A percentile compares a stretch with the other conserved stretches of the same genome.
These are phyloP conservation scores for Sebastes reedi DNA, from an alignment of 2,797 vertebrate species.

Conservation along the genomic window DNA sequence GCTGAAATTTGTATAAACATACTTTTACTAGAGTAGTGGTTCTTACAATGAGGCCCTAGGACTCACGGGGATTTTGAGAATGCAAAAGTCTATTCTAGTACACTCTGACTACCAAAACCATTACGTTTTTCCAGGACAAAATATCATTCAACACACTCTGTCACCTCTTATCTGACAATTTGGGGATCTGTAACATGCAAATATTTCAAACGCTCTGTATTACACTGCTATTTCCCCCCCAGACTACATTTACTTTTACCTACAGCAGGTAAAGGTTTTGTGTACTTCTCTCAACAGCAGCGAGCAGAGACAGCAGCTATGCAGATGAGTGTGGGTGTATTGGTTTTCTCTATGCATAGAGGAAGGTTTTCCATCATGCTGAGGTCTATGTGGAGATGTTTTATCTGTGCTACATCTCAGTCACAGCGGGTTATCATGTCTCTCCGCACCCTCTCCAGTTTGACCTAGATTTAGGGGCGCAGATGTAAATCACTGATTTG, in stretches of 20 bases:
- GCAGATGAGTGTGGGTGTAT: conserved; percentile 54
- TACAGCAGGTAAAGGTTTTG: conserved; percentile 8
- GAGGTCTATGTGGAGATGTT: conserved; percentile 58
- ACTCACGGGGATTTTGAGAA: background rate
- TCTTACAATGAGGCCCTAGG: background rate
- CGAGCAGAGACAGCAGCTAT: conserved; percentile 18
- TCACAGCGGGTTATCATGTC: conserved; percentile 61
- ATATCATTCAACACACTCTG: background rate
- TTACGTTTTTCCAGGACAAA: background rate
- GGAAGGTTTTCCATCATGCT: conserved; percentile 46
- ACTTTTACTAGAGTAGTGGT: background rate
- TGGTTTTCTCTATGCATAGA: conserved; percentile 34
- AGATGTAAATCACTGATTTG: conserved; percentile 69
- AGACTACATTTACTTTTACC: conserved; percentile 4
- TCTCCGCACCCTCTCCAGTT: conserved; percentile 58
- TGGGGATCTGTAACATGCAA: conserved; percentile 14
- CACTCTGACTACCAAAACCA: background rate
- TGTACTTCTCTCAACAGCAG: background rate
- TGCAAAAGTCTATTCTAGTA: background rate
- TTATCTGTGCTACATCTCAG: conserved; percentile 71
- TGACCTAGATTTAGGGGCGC: conserved; percentile 63
- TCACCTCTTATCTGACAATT: conserved; percentile 11
- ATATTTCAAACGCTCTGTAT: conserved; percentile 1
- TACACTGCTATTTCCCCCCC: background rate
- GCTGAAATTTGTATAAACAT: background rate